Evolutionary conservation across 2,113 vertebrate genomes (phyloP).

Genomic region (Ranitomeya imitator): DNA sequence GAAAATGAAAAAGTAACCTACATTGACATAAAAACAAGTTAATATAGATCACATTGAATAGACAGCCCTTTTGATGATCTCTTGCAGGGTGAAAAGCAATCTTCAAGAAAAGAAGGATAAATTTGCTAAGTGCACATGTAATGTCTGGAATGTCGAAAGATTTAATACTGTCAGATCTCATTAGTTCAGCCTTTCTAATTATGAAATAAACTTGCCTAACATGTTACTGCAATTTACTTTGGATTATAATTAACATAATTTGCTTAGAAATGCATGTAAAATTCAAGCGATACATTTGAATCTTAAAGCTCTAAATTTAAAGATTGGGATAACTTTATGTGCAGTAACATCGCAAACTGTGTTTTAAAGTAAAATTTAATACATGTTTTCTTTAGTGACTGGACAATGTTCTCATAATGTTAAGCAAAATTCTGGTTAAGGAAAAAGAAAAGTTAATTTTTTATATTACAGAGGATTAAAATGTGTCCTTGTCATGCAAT

Average conservation of each 20-base stretch:
- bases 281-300: conserved; percentile 14
- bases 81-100: background rate
- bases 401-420: background rate
- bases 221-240: conserved; percentile 43
- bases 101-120: background rate
- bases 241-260: conserved; percentile 45
- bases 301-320: conserved; percentile 11
- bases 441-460: too few species aligned
- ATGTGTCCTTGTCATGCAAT: too few species aligned
- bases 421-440: background rate
- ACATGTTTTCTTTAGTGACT: background rate
- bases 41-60: background rate
- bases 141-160: background rate
- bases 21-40: background rate
- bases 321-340: background rate
- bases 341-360: background rate
- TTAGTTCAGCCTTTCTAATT: conserved; percentile 46
- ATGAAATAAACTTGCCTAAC: conserved; percentile 47
- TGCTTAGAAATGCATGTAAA: conserved; percentile 44
- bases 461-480: too few species aligned
- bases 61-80: background rate
- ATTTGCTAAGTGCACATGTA: conserved; percentile 28
- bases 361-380: background rate
- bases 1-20: background rate
- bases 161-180: conserved; percentile 48